Base-by-base conservation (phyloP, 2,797 vertebrate genomes). In the Stomatorhinus walkeri region DNA sequence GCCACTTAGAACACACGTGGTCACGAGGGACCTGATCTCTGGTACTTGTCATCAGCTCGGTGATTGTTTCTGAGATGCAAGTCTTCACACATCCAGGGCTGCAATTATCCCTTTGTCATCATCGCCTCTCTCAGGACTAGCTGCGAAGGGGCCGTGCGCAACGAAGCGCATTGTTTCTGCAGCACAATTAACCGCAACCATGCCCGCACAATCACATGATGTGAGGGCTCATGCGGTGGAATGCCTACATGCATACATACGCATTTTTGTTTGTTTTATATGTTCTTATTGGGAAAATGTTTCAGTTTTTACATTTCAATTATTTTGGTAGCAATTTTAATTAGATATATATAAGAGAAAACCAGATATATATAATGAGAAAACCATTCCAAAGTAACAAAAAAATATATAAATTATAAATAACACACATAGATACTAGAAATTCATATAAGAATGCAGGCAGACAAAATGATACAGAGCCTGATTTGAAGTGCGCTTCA, bases 61-160 rank as follows among this genome's bases (percentile, higher is more conserved):
- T 88, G 88, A 88, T 87, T 81, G 59, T 85, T 16, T 81, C 88
- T 48, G 52, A 56, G 19, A 85, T 64, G 86, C 76, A 83, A 59
- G 52, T 46, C 83, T 89, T 91, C 52, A 90, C 79, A 86, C 76
- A 86, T 76, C 88, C 59, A 24, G 10, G 56, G 56, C 87, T 90
- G 89, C 86, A 89, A 91, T 91, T 90, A 91, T 86, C 88, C 51
- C 46, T 36, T 4, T 14, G 22, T 54, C 89, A 19, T 54, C 89
- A 19, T 46, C 52, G 84, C 24, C 43, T 85, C 46, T 85, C 48
- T 59, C 16, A 24, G 88, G 79, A 64, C 43, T n/a, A 28, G 52
- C 79, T 61, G 2, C 9, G 1, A 81, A n/a, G 40, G 4, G 52
- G 88, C 79, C 6, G 24, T 0, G 32, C 40, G 49, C 79, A 85